Base-by-base conservation (phyloP, 2,888 invertebrate species). In the Desoria tigrina region DNA sequence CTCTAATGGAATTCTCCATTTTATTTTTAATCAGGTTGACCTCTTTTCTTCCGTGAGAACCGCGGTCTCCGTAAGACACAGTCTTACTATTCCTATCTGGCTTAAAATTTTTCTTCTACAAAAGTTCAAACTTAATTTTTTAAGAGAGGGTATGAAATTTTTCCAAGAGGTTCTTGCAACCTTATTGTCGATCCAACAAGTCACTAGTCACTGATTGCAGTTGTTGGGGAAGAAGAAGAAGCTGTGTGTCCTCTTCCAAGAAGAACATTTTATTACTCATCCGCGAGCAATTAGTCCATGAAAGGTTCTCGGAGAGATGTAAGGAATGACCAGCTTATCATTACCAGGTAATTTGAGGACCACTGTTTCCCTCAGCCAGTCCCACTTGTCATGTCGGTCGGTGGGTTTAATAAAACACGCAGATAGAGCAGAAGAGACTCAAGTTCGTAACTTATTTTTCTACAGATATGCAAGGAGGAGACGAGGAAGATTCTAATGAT, bases 391-490 rank as follows among this genome's bases (percentile, higher is more conserved):
- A 51, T 51, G 51, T 51, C 51, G 51, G 32, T 51, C 51, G 7
- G 51, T 51, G 16, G 26, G 26, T 45, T 45, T 51, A 51, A 51
- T 51, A 51, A 51, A 51, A 51, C 51, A 51, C 51, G 51, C 51
- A 51, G 3, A 51, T 24, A 21, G 45, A 39, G 9, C n/a, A n/a
- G n/a, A n/a, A n/a, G n/a, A n/a, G n/a, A n/a, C n/a, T n/a, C n/a
- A n/a, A n/a, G n/a, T n/a, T n/a, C n/a, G n/a, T n/a, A n/a, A n/a
- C n/a, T n/a, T n/a, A n/a, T n/a, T n/a, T 11, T 11, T 32, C 32
- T 32, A 7, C 32, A 7, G 4, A 32, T 7, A 4, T 32, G 11
- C 11, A 32, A 11, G 11, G 32, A 32, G 6, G n/a, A 45, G 45
- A 45, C 4, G n/a, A 16, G 16, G 45, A n/a, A 45, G 51, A 51